These are phyloP conservation scores for Falco biarmicus DNA, from an alignment of 2,797 vertebrate species.

Conservation along the genomic window DNA sequence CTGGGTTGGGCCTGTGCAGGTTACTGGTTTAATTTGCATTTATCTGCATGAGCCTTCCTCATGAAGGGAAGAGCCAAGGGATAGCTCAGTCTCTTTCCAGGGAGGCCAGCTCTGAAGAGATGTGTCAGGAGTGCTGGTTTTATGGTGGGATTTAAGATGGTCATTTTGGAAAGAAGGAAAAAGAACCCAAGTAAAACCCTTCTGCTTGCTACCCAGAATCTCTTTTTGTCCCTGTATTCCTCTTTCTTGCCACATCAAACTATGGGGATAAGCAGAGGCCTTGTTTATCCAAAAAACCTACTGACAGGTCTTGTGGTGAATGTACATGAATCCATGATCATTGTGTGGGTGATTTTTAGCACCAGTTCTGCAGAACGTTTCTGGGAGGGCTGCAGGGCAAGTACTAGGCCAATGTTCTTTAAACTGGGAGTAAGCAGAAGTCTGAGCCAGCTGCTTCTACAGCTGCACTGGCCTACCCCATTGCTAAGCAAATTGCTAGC, in stretches of 20 bases:
- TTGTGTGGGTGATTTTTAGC: not conserved
- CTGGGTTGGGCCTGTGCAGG: not conserved
- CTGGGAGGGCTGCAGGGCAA: not conserved
- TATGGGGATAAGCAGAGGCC: not conserved
- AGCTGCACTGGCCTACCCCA: not conserved
- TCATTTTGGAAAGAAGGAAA: not conserved
- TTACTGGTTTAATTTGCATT: constrained; percentile 11
- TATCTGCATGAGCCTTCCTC: not conserved
- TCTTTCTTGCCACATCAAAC: not conserved
- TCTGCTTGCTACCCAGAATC: not conserved
- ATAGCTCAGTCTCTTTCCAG: not conserved
- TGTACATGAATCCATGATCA: not conserved
- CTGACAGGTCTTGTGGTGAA: not conserved
- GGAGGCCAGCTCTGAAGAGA: not conserved
- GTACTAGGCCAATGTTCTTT: not conserved
- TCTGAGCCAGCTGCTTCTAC: not conserved
- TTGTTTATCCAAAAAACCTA: not conserved
- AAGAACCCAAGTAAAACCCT: not conserved
- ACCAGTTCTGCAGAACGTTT: not conserved
- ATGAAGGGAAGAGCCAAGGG: not conserved
- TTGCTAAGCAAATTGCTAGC: not conserved
- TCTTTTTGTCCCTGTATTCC: not conserved
- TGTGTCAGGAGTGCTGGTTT: not conserved
- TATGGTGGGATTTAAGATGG: not conserved
- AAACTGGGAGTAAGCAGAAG: not conserved